Evolutionary conservation across 2,113 vertebrate genomes (phyloP).

Genomic region (Stigmatopora argus): DNA sequence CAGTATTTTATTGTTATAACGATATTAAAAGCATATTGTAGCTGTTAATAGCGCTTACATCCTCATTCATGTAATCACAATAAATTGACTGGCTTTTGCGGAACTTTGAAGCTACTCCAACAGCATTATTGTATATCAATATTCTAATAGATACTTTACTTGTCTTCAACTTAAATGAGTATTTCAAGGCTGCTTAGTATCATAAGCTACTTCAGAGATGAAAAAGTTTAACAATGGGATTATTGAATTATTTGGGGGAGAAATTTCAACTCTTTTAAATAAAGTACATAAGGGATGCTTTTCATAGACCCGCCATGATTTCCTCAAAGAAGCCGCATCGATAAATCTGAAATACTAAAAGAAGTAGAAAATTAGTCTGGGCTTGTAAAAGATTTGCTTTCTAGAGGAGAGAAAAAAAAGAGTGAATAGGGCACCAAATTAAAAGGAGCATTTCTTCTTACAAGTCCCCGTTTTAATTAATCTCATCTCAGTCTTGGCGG

Average conservation of each 20-base stretch:
- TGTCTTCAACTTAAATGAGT: neutral
- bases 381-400: constrained; percentile 39
- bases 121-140: neutral
- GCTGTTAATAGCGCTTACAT: neutral
- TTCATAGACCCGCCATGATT: constrained; percentile 41
- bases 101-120: neutral
- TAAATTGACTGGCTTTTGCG: neutral
- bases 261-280: constrained; percentile 11
- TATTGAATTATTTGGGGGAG: constrained; percentile 4
- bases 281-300: constrained; percentile 29
- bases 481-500: constrained; percentile 42
- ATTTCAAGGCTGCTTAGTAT: neutral
- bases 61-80: neutral
- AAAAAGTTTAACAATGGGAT: neutral
- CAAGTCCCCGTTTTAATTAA: constrained; percentile 60
- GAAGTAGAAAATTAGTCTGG: constrained; percentile 31
- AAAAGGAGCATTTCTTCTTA: constrained; percentile 38
- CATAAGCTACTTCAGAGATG: neutral
- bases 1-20: neutral
- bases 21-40: neutral
- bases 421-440: constrained; percentile 41
- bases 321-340: constrained; percentile 46
- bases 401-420: constrained; percentile 28
- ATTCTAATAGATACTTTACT: neutral
- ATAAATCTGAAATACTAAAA: constrained; percentile 54